Conservation (phyloP, 2,888 invertebrate species). For the Leptopilina syphax region DNA sequence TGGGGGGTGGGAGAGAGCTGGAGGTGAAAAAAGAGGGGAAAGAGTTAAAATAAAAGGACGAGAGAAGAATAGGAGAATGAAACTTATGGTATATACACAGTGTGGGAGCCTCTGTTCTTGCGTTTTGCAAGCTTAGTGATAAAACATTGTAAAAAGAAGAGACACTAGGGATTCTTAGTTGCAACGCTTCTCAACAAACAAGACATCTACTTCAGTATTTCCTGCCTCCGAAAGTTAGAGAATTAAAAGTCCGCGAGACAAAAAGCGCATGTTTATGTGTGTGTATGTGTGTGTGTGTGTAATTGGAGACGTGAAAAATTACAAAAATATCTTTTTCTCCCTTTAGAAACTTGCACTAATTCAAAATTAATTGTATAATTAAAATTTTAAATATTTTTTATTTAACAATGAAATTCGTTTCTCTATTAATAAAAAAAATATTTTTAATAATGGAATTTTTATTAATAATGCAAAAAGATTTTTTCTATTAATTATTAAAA, state of each 20-base stretch:
- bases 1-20: neutral
- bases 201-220: constrained; percentile 13
- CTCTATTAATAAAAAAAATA: too few species aligned
- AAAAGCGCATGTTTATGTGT: neutral
- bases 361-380: too few species aligned
- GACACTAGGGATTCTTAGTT: constrained; percentile 2
- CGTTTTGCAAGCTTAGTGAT: constrained; percentile 16
- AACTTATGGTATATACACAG: neutral
- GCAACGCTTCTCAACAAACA: constrained; percentile 1
- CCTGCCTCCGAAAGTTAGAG: neutral
- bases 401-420: too few species aligned
- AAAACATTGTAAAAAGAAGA: constrained; percentile 22
- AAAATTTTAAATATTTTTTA: too few species aligned
- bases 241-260: neutral
- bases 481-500: too few species aligned
- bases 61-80: neutral
- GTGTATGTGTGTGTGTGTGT: neutral
- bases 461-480: too few species aligned
- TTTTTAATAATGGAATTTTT: too few species aligned
- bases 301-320: neutral
- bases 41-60: neutral
- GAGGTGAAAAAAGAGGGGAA: too few species aligned
- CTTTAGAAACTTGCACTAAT: too few species aligned
- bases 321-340: neutral
- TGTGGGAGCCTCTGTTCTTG: neutral